These are phyloP conservation scores for Aspidapion aeneum DNA, from an alignment of 2,888 invertebrate genomes.

Conservation along the genomic window DNA sequence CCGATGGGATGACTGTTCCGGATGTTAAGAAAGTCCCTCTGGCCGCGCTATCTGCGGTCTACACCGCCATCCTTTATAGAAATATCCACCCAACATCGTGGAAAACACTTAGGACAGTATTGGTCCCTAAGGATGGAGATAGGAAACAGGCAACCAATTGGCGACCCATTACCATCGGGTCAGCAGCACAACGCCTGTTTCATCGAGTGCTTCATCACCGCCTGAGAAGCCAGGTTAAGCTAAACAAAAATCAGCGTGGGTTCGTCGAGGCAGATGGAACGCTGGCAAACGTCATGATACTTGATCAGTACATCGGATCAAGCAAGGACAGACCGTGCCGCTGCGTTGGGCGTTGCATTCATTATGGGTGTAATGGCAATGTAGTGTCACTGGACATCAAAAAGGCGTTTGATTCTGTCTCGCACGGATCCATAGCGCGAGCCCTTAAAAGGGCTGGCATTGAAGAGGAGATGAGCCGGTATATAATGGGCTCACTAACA, in stretches of 20 bases:
- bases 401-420: slow-evolving; percentile 29
- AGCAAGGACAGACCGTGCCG: too few species aligned
- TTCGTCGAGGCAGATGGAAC: slow-evolving; percentile 40
- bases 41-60: neutral
- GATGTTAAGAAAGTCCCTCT: neutral
- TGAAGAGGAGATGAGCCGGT: neutral
- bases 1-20: slow-evolving; percentile 2
- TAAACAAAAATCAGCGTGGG: slow-evolving; percentile 32
- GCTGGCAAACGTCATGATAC: slow-evolving; percentile 37
- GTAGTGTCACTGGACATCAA: slow-evolving; percentile 24
- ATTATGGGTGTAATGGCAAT: neutral
- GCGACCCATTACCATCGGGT: slow-evolving; percentile 35
- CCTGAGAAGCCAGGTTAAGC: slow-evolving; percentile 2
- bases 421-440: slow-evolving; percentile 20
- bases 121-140: slow-evolving; percentile 18
- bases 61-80: neutral
- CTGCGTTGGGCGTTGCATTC: too few species aligned
- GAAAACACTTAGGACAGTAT: slow-evolving; percentile 5
- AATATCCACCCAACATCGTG: slow-evolving; percentile 5
- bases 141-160: slow-evolving; percentile 26
- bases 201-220: slow-evolving; percentile 29
- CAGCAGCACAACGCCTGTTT: slow-evolving; percentile 29
- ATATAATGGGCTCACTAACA: neutral
- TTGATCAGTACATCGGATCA: slow-evolving; percentile 28
- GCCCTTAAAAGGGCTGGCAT: slow-evolving; percentile 20